phyloP scores from a whole-genome alignment of 2,113 vertebrate genomes.

The Sphyrna mokarran region DNA sequence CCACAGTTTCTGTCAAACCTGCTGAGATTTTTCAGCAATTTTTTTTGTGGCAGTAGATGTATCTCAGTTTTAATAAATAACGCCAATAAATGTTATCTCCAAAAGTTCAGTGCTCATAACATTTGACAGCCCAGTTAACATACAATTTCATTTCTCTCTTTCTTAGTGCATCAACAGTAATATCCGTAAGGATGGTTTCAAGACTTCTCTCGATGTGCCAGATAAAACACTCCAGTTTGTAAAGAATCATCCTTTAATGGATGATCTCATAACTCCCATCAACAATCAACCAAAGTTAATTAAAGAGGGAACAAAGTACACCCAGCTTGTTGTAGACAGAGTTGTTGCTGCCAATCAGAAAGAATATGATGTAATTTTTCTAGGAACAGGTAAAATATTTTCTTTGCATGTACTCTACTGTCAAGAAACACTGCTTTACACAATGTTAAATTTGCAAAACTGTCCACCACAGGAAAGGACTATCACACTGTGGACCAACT shows the following conservation, averaged over 20 bases:
- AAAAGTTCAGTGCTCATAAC: background rate
- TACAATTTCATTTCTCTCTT: background rate
- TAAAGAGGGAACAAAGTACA: slow-evolving; percentile 52
- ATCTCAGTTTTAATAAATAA: background rate
- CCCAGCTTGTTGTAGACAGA: slow-evolving; percentile 57
- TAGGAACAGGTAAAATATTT: slow-evolving; percentile 58
- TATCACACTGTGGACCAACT: background rate
- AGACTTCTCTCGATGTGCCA: slow-evolving; percentile 56
- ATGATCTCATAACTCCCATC: slow-evolving; percentile 52
- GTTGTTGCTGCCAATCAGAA: slow-evolving; percentile 51
- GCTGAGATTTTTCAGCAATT: too few species aligned
- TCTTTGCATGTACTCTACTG: background rate
- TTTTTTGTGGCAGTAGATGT: background rate
- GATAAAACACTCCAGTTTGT: slow-evolving; percentile 65
- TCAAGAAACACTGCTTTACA: background rate
- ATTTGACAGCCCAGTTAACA: background rate
- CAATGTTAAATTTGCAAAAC: background rate
- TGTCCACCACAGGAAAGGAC: background rate
- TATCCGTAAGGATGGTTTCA: slow-evolving; percentile 48
- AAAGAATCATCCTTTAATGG: slow-evolving; percentile 60
- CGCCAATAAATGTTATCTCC: background rate
- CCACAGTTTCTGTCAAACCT: too few species aligned
- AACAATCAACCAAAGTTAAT: slow-evolving; percentile 53
- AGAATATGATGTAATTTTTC: slow-evolving; percentile 57
- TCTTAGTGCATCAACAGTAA: slow-evolving; percentile 54